Conservation (phyloP, 2,113 vertebrate genomes). For the Sturnira hondurensis region DNA sequence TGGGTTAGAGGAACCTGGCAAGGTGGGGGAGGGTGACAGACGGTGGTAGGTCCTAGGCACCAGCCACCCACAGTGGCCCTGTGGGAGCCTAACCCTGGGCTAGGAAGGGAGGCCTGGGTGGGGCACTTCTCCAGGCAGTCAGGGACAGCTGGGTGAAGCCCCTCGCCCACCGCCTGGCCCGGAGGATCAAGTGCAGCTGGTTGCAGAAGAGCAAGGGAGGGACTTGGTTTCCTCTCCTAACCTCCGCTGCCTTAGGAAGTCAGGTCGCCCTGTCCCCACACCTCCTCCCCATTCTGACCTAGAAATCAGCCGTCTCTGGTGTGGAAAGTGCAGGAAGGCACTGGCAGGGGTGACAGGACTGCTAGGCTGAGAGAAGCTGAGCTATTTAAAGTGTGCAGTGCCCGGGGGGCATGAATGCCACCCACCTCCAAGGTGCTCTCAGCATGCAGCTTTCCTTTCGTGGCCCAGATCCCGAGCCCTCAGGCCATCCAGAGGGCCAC, state of each 20-base stretch:
- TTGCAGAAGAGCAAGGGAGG: background rate
- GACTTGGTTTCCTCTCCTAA: background rate
- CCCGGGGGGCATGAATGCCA: background rate
- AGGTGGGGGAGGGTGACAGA: background rate
- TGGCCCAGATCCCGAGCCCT: constrained; percentile 3
- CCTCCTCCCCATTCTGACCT: constrained; percentile 7
- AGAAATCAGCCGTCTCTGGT: constrained; percentile 14
- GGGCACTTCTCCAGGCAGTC: background rate
- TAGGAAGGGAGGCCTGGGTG: background rate
- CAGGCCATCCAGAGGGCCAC: background rate
- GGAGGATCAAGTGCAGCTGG: background rate
- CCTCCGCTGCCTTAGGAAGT: background rate
- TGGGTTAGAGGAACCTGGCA: background rate
- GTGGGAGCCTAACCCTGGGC: fast-evolving
- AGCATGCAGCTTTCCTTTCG: background rate
- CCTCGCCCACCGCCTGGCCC: background rate
- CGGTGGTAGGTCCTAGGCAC: background rate
- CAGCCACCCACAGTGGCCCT: background rate
- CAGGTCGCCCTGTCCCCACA: background rate
- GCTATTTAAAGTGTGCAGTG: constrained; percentile 38
- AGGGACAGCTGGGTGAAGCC: background rate
- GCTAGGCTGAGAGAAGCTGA: constrained; percentile 20
- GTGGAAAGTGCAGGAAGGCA: constrained; percentile 48
- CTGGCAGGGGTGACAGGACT: constrained; percentile 3
- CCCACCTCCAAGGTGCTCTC: background rate